phyloP scores from a whole-genome alignment of 2,113 vertebrate genomes.

The Leucosticte australis region DNA sequence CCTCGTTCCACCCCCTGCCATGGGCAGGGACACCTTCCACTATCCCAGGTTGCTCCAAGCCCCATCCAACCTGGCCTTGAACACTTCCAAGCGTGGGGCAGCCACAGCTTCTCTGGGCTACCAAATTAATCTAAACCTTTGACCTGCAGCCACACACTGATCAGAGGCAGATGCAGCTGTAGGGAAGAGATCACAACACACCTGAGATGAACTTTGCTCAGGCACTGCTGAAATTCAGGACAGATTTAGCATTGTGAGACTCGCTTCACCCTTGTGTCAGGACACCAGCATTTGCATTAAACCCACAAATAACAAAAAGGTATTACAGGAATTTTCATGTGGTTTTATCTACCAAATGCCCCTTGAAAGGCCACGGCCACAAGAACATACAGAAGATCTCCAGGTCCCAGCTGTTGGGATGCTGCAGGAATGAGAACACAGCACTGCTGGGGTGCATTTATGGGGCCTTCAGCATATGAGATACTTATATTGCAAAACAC shows the following conservation, averaged over 20 bases:
- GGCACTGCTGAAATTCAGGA: background rate
- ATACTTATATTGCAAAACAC: constrained; percentile 38
- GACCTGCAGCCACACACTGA: background rate
- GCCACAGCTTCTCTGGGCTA: background rate
- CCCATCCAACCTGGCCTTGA: fast-evolving
- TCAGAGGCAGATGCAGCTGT: background rate
- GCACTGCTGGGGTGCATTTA: background rate
- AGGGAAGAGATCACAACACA: background rate
- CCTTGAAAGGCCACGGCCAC: background rate
- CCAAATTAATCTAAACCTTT: background rate
- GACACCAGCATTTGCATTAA: background rate
- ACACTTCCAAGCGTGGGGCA: background rate
- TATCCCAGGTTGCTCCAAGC: background rate
- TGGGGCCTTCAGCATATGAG: background rate
- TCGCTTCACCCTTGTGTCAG: constrained; percentile 13
- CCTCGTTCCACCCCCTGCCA: background rate
- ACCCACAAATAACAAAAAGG: background rate
- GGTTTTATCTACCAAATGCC: background rate
- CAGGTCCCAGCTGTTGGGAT: background rate
- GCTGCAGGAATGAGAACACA: constrained; percentile 27
- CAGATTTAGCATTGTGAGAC: background rate
- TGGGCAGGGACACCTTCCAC: background rate
- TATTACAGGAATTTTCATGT: constrained; percentile 18
- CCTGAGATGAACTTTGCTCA: background rate
- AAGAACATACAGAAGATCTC: background rate